Percentiles rank a stretch among this genome's conserved stretches.
Conservation (phyloP, 2,113 vertebrate genomes). For the Castor canadensis region DNA sequence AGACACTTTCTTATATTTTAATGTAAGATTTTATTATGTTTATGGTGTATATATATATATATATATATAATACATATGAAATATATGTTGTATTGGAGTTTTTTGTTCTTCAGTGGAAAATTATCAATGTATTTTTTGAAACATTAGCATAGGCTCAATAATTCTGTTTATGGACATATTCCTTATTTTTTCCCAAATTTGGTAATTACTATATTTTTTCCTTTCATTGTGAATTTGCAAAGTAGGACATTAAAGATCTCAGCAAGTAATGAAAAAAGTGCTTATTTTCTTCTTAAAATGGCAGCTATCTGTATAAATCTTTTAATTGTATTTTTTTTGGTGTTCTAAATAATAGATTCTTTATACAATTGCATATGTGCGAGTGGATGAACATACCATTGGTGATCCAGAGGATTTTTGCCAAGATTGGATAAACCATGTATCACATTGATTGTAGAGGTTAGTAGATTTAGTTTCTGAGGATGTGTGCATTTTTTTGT, state of each 20-base stretch:
- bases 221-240: conserved; percentile 54
- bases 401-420: conserved; percentile 80
- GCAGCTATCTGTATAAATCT: conserved; percentile 67
- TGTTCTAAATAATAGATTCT: conserved; percentile 81
- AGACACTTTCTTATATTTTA: conserved; percentile 38
- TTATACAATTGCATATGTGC: conserved; percentile 80
- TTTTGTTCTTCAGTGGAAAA: conserved; percentile 38
- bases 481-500: conserved; percentile 66
- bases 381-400: conserved; percentile 79
- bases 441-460: conserved; percentile 82
- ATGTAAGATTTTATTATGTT: conserved; percentile 33
- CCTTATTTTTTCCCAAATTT: conserved; percentile 44
- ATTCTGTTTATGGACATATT: conserved; percentile 33
- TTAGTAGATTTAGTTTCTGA: conserved; percentile 79
- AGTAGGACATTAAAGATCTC: conserved; percentile 51
- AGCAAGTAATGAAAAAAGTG: conserved; percentile 73
- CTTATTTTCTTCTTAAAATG: conserved; percentile 57
- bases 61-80: conserved; percentile 8
- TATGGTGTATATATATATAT: background rate
- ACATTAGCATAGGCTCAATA: background rate
- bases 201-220: conserved; percentile 44
- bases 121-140: conserved; percentile 46
- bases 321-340: conserved; percentile 79
- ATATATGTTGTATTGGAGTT: conserved; percentile 39
- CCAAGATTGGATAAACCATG: conserved; percentile 82